phyloP scores from a whole-genome alignment of 2,113 vertebrate genomes.

The Anguilla japonica region DNA sequence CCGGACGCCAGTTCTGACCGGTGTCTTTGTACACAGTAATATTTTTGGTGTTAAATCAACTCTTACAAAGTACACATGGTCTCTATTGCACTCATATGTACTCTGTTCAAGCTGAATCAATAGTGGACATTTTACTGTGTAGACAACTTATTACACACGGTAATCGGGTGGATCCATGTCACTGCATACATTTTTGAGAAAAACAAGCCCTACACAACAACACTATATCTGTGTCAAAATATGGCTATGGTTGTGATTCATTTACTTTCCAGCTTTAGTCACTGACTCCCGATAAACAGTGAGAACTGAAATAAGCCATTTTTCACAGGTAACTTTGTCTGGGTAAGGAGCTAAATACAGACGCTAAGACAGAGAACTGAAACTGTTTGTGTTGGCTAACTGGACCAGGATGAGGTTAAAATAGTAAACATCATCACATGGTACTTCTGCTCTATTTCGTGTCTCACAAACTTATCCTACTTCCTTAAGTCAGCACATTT shows the following conservation, averaged over 20 bases:
- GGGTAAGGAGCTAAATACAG: not conserved
- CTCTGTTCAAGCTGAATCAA: too few species aligned
- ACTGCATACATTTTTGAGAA: too few species aligned
- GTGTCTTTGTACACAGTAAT: not conserved
- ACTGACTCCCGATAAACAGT: not conserved
- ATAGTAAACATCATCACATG: constrained; percentile 54
- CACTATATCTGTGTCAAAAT: too few species aligned
- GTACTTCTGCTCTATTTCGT: constrained; percentile 44
- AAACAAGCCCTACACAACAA: too few species aligned
- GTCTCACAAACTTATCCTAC: constrained; percentile 21
- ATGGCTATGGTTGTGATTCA: not conserved
- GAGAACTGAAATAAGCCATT: not conserved
- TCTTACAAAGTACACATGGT: too few species aligned
- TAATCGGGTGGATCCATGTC: too few species aligned
- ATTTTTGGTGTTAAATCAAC: not conserved
- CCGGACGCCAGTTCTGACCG: not conserved
- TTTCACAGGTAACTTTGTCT: not conserved
- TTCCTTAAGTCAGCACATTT: not conserved
- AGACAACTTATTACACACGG: too few species aligned
- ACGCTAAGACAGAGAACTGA: not conserved
- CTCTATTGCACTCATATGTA: too few species aligned
- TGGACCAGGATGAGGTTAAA: constrained; percentile 45
- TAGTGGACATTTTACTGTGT: too few species aligned
- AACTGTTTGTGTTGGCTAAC: constrained; percentile 19
- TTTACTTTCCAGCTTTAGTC: not conserved